Evolutionary conservation across 2,113 vertebrate species (phyloP).

Genomic region (Eleginops maclovinus): DNA sequence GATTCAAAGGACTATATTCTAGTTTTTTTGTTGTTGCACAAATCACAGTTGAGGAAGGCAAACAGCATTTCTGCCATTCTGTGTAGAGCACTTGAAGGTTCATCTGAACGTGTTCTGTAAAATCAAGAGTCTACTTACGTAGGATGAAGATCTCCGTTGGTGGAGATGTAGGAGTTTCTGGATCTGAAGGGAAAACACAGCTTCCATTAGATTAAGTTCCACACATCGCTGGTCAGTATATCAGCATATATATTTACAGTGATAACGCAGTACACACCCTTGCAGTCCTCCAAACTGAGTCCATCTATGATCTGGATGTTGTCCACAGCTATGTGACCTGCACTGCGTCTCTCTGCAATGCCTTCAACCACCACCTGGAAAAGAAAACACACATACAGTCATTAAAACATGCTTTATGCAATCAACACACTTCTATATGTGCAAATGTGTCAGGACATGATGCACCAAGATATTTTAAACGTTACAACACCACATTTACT

Average conservation of each 20-base stretch:
- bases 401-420: background rate
- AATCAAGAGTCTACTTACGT: conserved; percentile 52
- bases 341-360: conserved; percentile 87
- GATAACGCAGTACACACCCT: conserved; percentile 78
- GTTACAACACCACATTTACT: no score
- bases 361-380: conserved; percentile 93
- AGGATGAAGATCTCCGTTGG: conserved; percentile 75
- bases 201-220: background rate
- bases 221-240: background rate
- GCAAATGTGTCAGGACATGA: background rate
- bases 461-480: no score
- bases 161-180: conserved; percentile 58
- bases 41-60: no score
- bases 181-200: conserved; percentile 54
- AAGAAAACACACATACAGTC: background rate
- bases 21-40: no score
- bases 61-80: no score
- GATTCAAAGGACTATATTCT: no score
- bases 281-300: conserved; percentile 85
- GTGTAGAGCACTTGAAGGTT: no score
- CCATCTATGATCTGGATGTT: conserved; percentile 90
- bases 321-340: conserved; percentile 92
- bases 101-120: no score
- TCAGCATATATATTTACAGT: no score
- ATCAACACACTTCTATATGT: background rate